These are phyloP conservation scores for Acrossocheilus wenchowensis DNA, from an alignment of 2,797 vertebrate genomes.

Conservation along the genomic window DNA sequence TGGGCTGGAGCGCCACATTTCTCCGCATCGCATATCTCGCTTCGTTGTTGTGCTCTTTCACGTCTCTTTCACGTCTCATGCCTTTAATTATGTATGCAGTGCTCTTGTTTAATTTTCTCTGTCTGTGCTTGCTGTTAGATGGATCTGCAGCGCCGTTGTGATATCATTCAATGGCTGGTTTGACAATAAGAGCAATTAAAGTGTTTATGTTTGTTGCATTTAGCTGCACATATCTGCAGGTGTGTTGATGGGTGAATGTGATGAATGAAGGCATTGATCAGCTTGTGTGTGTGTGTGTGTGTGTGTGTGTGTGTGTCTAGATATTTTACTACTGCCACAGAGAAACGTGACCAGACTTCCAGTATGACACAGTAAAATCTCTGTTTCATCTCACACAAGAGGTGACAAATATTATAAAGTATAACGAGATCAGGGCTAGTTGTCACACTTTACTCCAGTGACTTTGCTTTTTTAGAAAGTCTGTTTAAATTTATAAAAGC, in stretches of 20 bases:
- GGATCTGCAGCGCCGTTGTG: neutral
- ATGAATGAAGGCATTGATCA: conserved; percentile 20
- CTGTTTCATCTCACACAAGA: neutral
- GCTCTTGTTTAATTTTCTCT: neutral
- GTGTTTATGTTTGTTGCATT: conserved; percentile 13
- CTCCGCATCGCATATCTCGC: neutral
- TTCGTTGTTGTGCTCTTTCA: neutral
- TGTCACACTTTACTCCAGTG: neutral
- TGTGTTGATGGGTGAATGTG: conserved; percentile 14
- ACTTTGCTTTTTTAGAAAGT: neutral
- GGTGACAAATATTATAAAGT: neutral
- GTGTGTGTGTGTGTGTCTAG: neutral
- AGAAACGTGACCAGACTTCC: conserved; percentile 75
- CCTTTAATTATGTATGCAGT: neutral
- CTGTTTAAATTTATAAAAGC: neutral
- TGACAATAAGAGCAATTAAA: neutral
- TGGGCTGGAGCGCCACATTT: conserved; percentile 23
- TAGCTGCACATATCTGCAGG: conserved; percentile 10
- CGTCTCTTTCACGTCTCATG: too few species aligned
- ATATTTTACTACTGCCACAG: conserved; percentile 62
- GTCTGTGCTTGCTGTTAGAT: neutral
- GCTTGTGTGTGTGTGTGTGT: conserved; percentile 7
- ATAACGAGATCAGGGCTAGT: neutral
- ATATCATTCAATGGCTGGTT: neutral
- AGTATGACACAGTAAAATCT: conserved; percentile 48